These are phyloP conservation scores for Eulacestoma nigropectus DNA, from an alignment of 2,113 vertebrate genomes.

Conservation along the genomic window DNA sequence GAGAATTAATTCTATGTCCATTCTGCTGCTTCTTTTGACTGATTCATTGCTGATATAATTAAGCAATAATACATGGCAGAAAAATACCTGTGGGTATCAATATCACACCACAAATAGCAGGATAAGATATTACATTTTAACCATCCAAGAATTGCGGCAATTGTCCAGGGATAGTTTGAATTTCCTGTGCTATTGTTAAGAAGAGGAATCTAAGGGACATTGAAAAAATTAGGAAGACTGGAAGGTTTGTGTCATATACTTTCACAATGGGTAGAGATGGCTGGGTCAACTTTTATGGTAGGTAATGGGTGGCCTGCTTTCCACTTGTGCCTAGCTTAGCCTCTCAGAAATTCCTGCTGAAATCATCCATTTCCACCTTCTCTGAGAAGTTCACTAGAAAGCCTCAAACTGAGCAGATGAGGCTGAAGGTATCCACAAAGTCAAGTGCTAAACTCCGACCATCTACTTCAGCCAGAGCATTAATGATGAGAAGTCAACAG, in stretches of 20 bases:
- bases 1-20: not conserved
- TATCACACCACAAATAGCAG: not conserved
- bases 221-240: not conserved
- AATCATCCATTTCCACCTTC: not conserved
- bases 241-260: not conserved
- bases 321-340: not conserved
- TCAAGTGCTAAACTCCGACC: not conserved
- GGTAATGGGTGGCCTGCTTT: not conserved
- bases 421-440: not conserved
- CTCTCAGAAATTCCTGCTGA: not conserved
- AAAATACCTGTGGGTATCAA: not conserved
- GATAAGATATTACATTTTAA: not conserved
- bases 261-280: not conserved
- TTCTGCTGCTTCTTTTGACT: not conserved
- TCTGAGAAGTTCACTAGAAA: not conserved
- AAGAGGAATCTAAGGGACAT: not conserved
- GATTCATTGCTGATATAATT: not conserved
- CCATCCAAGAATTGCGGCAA: not conserved
- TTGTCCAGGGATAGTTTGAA: not conserved
- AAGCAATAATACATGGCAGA: not conserved
- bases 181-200: not conserved
- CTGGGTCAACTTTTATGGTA: not conserved
- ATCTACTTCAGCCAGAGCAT: not conserved
- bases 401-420: not conserved
- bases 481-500: not conserved